These are phyloP conservation scores for Odocoileus hemionus DNA, from an alignment of 2,113 vertebrate genomes.

Conservation along the genomic window DNA sequence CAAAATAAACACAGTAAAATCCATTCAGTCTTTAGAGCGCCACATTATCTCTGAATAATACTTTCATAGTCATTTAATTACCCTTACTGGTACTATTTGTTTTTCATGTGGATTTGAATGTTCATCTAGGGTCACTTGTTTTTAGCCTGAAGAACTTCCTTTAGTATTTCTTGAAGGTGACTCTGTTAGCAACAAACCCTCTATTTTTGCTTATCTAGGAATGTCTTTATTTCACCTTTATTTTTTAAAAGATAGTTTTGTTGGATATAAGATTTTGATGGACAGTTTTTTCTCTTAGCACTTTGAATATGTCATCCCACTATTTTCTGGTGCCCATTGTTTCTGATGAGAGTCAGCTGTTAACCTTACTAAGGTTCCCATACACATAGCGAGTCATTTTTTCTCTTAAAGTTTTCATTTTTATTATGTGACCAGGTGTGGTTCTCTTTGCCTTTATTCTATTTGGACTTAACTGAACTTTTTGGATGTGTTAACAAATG, in stretches of 20 bases:
- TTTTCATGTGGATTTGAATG: not conserved
- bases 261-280: not conserved
- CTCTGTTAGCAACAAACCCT: not conserved
- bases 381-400: not conserved
- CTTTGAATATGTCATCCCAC: not conserved
- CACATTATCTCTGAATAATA: not conserved
- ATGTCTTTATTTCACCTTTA: not conserved
- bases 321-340: not conserved
- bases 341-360: not conserved
- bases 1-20: not conserved
- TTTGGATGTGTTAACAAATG: not conserved
- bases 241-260: not conserved
- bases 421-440: not conserved
- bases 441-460: not conserved
- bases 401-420: not conserved
- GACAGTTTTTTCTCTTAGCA: not conserved
- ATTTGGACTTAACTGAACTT: not conserved
- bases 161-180: not conserved
- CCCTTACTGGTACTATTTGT: not conserved
- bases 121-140: not conserved
- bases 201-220: not conserved
- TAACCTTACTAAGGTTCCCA: not conserved
- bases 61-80: not conserved
- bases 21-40: not conserved
- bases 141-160: not conserved